Evolutionary conservation across 2,888 invertebrate species (phyloP).

Genomic region (Chrysina gloriosa): DNA sequence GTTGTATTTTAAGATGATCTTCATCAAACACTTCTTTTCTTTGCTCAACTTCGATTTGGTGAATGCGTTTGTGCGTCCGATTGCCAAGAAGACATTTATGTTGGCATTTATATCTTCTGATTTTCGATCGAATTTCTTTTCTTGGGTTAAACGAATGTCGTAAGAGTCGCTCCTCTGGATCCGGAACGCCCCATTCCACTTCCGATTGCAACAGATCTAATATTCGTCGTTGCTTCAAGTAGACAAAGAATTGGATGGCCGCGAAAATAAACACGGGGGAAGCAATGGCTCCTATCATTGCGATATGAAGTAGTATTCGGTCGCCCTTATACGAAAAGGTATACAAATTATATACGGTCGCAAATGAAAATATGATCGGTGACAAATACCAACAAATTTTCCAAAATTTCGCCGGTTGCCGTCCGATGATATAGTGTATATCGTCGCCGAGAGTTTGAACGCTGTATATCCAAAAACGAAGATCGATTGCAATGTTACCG

Average conservation of each 20-base stretch:
- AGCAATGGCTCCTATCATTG: background rate
- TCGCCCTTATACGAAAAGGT: background rate
- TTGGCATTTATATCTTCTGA: conserved; percentile 42
- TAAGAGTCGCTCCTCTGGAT: conserved; percentile 43
- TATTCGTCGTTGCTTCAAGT: conserved; percentile 38
- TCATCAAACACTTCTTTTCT: conserved; percentile 11
- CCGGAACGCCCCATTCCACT: conserved; percentile 46
- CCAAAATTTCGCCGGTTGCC: conserved; percentile 47
- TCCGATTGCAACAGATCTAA: conserved; percentile 46
- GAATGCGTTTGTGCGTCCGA: conserved; percentile 4
- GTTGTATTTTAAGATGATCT: background rate
- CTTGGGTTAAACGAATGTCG: conserved; percentile 46
- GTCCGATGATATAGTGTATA: conserved; percentile 45
- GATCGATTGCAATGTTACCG: conserved; percentile 12
- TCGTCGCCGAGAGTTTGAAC: conserved; percentile 46
- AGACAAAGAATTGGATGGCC: conserved; percentile 24
- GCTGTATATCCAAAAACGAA: conserved; percentile 46
- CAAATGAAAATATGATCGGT: conserved; percentile 35
- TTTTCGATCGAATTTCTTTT: conserved; percentile 45
- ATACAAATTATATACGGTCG: conserved; percentile 9
- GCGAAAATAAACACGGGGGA: conserved; percentile 22
- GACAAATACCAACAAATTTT: conserved; percentile 45
- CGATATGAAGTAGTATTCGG: background rate
- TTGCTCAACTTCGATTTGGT: conserved; percentile 11
- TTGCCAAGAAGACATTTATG: conserved; percentile 45